These are phyloP conservation scores for Abramis brama DNA, from an alignment of 2,113 vertebrate genomes.

Conservation along the genomic window DNA sequence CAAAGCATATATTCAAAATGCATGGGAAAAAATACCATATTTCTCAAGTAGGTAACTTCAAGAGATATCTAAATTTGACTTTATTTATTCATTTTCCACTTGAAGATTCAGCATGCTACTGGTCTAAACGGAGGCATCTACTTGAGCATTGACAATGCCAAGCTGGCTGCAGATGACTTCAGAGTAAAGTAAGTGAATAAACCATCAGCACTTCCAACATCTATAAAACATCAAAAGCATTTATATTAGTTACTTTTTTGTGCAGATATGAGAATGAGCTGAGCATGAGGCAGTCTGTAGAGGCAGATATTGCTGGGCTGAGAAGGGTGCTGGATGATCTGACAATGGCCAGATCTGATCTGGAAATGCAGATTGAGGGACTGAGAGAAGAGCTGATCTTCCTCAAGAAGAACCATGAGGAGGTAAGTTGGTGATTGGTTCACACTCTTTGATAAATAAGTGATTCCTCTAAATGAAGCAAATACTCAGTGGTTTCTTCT, in stretches of 20 bases:
- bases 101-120: constrained; percentile 72
- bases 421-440: constrained; percentile 64
- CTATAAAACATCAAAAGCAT: background rate
- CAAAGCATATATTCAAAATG: background rate
- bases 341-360: constrained; percentile 72
- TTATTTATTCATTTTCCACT: background rate
- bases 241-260: background rate
- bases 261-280: constrained; percentile 83
- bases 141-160: constrained; percentile 79
- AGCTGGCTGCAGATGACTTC: constrained; percentile 82
- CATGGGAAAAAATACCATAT: background rate
- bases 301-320: constrained; percentile 81
- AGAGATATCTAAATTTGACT: background rate
- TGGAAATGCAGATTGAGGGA: constrained; percentile 79
- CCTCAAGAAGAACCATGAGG: constrained; percentile 83
- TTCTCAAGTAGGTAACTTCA: background rate
- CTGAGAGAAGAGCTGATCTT: constrained; percentile 81
- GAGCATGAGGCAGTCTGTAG: constrained; percentile 81
- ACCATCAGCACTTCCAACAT: background rate
- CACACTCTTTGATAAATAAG: too few relatives aligned
- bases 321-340: constrained; percentile 77
- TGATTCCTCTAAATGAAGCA: background rate
- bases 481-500: background rate
- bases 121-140: constrained; percentile 71
- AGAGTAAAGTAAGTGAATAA: constrained; percentile 74